phyloP scores from a whole-genome alignment of 2,888 invertebrate genomes.

The Cosmia trapezina region DNA sequence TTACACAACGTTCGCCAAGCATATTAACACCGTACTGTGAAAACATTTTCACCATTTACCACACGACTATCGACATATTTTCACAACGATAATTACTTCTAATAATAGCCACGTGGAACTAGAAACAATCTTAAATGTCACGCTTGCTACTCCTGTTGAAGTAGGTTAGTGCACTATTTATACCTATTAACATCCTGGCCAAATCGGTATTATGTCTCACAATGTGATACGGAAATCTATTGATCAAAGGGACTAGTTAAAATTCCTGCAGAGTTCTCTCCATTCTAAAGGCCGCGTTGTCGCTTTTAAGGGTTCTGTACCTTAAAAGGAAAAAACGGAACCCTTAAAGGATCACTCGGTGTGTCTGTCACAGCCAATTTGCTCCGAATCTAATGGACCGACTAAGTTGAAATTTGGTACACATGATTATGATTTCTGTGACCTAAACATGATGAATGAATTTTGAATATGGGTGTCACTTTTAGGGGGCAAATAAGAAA shows the following conservation, averaged over 20 bases:
- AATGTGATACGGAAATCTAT: slow-evolving; percentile 26
- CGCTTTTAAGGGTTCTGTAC: no score
- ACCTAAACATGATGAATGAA: no score
- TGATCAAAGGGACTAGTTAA: slow-evolving; percentile 30
- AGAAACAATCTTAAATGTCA: slow-evolving; percentile 45
- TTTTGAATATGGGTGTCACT: no score
- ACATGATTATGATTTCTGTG: no score
- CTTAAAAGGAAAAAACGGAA: no score
- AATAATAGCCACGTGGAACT: slow-evolving; percentile 44
- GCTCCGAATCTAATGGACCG: no score
- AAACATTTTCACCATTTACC: slow-evolving; percentile 53
- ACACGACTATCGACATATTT: slow-evolving; percentile 41
- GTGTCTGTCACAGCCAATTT: no score
- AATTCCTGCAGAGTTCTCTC: not conserved
- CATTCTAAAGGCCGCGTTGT: not conserved
- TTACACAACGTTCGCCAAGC: slow-evolving; percentile 32
- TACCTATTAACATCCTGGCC: slow-evolving; percentile 32
- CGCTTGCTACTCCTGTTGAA: slow-evolving; percentile 36
- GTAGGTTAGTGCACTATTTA: slow-evolving; percentile 57
- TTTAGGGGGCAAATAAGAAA: no score
- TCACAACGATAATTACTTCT: slow-evolving; percentile 48
- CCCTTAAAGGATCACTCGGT: no score
- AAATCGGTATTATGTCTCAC: slow-evolving; percentile 29
- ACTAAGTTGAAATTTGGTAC: no score
- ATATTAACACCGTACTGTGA: slow-evolving; percentile 56